Conservation (phyloP, 1,140 invertebrate genomes). For the Nomia melanderi region DNA sequence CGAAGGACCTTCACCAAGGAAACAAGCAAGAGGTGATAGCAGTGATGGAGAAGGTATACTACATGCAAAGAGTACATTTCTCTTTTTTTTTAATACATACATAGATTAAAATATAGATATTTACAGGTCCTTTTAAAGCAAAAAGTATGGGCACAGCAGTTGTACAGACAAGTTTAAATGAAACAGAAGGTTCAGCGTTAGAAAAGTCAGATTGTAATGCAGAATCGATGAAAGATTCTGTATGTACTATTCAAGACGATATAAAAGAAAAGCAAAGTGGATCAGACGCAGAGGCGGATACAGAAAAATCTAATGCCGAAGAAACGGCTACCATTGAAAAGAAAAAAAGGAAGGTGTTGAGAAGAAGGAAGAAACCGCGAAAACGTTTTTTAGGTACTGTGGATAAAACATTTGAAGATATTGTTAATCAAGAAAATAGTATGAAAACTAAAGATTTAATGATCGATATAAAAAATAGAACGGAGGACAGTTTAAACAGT, state of each 20-base stretch:
- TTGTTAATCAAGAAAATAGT: slow-evolving; percentile 57
- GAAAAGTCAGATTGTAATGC: slow-evolving; percentile 54
- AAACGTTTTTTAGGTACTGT: slow-evolving; percentile 66
- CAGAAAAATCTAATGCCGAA: slow-evolving; percentile 80
- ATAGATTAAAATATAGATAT: slow-evolving; percentile 22
- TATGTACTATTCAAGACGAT: slow-evolving; percentile 44
- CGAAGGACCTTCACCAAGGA: slow-evolving; percentile 80
- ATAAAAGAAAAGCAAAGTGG: slow-evolving; percentile 70
- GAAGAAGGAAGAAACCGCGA: slow-evolving; percentile 76
- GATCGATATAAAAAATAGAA: slow-evolving; percentile 48
- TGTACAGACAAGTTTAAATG: slow-evolving; percentile 77
- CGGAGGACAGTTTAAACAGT: slow-evolving; percentile 53
- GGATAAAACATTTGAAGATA: slow-evolving; percentile 63
- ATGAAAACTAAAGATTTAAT: slow-evolving; percentile 65
- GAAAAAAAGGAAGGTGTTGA: slow-evolving; percentile 77
- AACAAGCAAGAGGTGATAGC: slow-evolving; percentile 75
- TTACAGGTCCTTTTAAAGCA: slow-evolving; percentile 76
- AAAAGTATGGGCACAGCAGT: slow-evolving; percentile 76
- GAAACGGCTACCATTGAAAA: slow-evolving; percentile 75
- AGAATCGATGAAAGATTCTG: slow-evolving; percentile 63
- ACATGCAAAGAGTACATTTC: background rate
- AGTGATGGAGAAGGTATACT: slow-evolving; percentile 71
- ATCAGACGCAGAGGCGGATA: slow-evolving; percentile 80
- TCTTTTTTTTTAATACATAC: slow-evolving; percentile 8
- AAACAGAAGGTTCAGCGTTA: slow-evolving; percentile 62